A percentile compares a stretch with the other conserved stretches of the same genome.
Conservation (phyloP, 2,797 vertebrate species). For the Calcarius lapponicus region DNA sequence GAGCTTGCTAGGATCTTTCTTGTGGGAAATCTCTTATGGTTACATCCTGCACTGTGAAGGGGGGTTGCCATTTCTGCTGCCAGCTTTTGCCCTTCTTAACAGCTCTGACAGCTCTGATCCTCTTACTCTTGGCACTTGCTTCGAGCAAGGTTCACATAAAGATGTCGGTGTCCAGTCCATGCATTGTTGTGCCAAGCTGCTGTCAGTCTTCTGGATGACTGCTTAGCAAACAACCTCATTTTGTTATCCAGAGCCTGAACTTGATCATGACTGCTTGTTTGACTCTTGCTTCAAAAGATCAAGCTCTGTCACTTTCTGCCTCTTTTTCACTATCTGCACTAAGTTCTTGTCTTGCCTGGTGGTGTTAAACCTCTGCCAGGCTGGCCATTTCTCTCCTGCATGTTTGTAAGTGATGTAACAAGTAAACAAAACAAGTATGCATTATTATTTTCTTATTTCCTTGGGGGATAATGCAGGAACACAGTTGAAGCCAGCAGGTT, state of each 20-base stretch:
- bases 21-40: neutral
- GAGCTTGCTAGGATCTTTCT: neutral
- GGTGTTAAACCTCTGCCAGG: neutral
- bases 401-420: neutral
- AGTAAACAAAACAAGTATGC: neutral
- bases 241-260: constrained; percentile 47
- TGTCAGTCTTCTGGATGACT: constrained; percentile 43
- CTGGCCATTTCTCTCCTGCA: neutral
- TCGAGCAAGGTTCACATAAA: constrained; percentile 63
- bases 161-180: constrained; percentile 14
- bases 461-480: neutral
- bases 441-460: neutral
- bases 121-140: constrained; percentile 33
- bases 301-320: neutral
- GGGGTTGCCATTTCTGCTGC: neutral
- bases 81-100: neutral
- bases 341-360: neutral
- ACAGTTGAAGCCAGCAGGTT: neutral
- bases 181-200: constrained; percentile 47
- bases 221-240: constrained; percentile 40
- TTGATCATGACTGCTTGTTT: neutral
- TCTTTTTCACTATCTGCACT: neutral
- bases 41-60: neutral
- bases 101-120: constrained; percentile 11
- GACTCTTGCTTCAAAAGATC: constrained; percentile 40